Percentiles rank a stretch among this genome's conserved stretches.
Evolutionary conservation across 2,113 vertebrate species (phyloP).

Genomic region (Nymphicus hollandicus): DNA sequence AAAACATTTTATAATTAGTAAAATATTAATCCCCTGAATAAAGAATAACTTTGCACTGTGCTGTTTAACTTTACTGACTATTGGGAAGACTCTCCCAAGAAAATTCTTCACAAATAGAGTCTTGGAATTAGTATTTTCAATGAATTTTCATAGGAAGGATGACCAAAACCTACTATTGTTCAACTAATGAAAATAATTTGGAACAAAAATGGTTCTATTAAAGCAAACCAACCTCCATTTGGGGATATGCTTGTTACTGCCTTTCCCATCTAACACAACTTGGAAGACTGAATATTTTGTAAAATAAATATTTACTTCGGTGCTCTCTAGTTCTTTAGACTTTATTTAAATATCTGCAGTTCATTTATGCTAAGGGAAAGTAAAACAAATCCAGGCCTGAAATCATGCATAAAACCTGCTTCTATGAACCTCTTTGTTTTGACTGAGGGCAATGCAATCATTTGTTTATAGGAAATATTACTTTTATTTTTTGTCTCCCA

Average conservation of each 20-base stretch:
- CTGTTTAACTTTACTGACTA: not conserved
- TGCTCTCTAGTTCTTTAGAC: not conserved
- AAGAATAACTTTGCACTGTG: not conserved
- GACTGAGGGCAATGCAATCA: not conserved
- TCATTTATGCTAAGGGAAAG: not conserved
- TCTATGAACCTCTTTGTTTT: not conserved
- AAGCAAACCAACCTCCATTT: not conserved
- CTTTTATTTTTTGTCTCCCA: not conserved
- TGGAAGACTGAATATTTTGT: not conserved
- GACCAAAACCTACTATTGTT: not conserved
- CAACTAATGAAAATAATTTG: not conserved
- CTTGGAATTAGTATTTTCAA: not conserved
- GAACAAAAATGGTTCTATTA: not conserved
- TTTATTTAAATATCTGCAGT: not conserved
- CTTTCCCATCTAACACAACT: not conserved
- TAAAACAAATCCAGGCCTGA: not conserved
- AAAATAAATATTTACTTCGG: not conserved
- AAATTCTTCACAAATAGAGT: not conserved
- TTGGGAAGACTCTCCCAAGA: not conserved
- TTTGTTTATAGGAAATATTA: not conserved
- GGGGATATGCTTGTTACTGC: not conserved
- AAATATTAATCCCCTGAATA: not conserved
- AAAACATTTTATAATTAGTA: not conserved
- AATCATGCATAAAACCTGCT: not conserved
- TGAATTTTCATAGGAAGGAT: not conserved